Evolutionary conservation across 2,888 invertebrate species (phyloP).

Genomic region (Rotaria sp.): DNA sequence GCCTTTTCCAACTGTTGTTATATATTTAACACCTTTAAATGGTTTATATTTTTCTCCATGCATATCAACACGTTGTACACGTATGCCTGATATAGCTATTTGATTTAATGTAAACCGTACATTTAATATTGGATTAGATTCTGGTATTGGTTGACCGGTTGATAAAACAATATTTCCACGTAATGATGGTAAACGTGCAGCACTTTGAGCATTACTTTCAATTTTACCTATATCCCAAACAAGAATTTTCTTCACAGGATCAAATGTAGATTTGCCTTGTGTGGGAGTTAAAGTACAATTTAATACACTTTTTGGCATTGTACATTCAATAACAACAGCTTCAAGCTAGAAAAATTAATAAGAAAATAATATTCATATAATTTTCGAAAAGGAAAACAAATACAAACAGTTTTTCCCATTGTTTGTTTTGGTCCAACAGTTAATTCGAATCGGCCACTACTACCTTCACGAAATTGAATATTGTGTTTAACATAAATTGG

Average conservation of each 20-base stretch:
- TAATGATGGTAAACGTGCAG: slow-evolving; percentile 66
- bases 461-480: slow-evolving; percentile 70
- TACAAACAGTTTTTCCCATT: slow-evolving; percentile 73
- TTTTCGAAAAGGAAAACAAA: neutral
- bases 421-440: slow-evolving; percentile 97
- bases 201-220: slow-evolving; percentile 59
- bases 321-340: slow-evolving; percentile 79
- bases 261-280: slow-evolving; percentile 94
- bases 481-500: slow-evolving; percentile 88
- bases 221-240: slow-evolving; percentile 96
- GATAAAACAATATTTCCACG: slow-evolving; percentile 56
- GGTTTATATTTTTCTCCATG: slow-evolving; percentile 99
- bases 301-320: slow-evolving; percentile 89
- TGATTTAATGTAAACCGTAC: slow-evolving; percentile 75
- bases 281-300: slow-evolving; percentile 85
- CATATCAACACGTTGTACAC: slow-evolving; percentile 95
- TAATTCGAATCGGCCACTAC: slow-evolving; percentile 73
- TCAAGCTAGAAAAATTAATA: slow-evolving; percentile 62
- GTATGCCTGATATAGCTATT: slow-evolving; percentile 84
- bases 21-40: slow-evolving; percentile 97
- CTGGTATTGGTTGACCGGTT: slow-evolving; percentile 69
- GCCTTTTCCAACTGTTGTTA: slow-evolving; percentile 76
- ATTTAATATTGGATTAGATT: slow-evolving; percentile 69
- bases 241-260: slow-evolving; percentile 87
- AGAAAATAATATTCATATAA: neutral